Percentiles rank a stretch among this genome's conserved stretches.
These are phyloP conservation scores for Meloidogyne exigua DNA, from an alignment of 1,140 invertebrate species.

Conservation along the genomic window DNA sequence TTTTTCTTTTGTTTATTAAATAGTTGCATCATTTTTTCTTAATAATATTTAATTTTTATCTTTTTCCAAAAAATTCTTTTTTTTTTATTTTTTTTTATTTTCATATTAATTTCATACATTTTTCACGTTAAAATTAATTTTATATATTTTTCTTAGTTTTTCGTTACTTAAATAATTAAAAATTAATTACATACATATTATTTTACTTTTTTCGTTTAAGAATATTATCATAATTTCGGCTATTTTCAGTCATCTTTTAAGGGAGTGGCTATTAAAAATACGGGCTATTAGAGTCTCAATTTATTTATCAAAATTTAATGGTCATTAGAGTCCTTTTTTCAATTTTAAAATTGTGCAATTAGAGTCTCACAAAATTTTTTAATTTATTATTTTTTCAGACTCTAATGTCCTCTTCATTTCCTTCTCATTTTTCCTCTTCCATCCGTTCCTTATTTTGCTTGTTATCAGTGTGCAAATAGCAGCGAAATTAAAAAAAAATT, in stretches of 20 bases:
- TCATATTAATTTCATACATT: background rate
- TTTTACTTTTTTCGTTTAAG: no score
- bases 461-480: slow-evolving; percentile 2
- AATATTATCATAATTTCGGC: no score
- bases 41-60: background rate
- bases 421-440: background rate
- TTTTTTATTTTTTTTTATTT: background rate
- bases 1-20: background rate
- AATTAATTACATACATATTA: no score
- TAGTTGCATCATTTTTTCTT: background rate
- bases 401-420: background rate
- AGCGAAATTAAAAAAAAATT: background rate
- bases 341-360: no score
- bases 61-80: background rate
- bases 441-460: background rate
- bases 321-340: background rate
- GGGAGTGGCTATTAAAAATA: no score
- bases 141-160: no score
- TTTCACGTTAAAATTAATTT: no score
- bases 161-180: no score
- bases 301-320: background rate
- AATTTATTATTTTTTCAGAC: background rate
- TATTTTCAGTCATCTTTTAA: no score
- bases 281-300: background rate
- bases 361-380: background rate